These are phyloP conservation scores for Cantharis rustica DNA, from an alignment of 2,888 invertebrate species.

Conservation along the genomic window DNA sequence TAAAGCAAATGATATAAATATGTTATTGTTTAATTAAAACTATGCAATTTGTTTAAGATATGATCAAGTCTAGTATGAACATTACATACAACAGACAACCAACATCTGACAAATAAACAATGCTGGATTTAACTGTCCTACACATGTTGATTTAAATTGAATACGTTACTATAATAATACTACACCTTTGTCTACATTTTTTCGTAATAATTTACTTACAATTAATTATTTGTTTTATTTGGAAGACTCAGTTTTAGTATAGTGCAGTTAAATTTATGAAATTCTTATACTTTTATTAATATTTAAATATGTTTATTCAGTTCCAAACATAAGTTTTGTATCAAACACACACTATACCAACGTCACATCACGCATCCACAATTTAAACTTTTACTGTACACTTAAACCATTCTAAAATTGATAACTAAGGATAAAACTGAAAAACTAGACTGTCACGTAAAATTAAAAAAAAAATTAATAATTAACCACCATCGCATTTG, in stretches of 20 bases:
- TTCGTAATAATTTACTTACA: slow-evolving; percentile 50
- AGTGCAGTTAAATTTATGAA: slow-evolving; percentile 43
- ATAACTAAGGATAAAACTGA: neutral
- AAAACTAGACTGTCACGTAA: neutral
- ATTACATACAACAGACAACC: slow-evolving; percentile 55
- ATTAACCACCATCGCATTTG: neutral
- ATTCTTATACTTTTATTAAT: slow-evolving; percentile 35
- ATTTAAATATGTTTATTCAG: slow-evolving; percentile 31
- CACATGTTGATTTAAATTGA: slow-evolving; percentile 49
- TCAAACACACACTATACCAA: slow-evolving; percentile 48
- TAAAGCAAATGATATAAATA: slow-evolving; percentile 39
- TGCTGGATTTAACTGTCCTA: slow-evolving; percentile 48
- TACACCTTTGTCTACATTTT: slow-evolving; percentile 33
- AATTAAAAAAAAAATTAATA: neutral
- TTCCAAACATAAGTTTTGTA: slow-evolving; percentile 41
- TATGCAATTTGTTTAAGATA: slow-evolving; percentile 54
- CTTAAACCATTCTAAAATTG: slow-evolving; percentile 5
- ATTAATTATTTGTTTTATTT: slow-evolving; percentile 59
- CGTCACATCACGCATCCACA: slow-evolving; percentile 36
- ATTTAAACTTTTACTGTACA: neutral
- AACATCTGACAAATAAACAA: slow-evolving; percentile 54
- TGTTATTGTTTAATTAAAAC: slow-evolving; percentile 52
- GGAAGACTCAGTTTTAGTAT: slow-evolving; percentile 58
- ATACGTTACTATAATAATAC: slow-evolving; percentile 39
- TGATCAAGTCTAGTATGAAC: slow-evolving; percentile 52